These are phyloP conservation scores for Lingula anatina DNA, from an alignment of 2,888 invertebrate genomes.

Conservation along the genomic window DNA sequence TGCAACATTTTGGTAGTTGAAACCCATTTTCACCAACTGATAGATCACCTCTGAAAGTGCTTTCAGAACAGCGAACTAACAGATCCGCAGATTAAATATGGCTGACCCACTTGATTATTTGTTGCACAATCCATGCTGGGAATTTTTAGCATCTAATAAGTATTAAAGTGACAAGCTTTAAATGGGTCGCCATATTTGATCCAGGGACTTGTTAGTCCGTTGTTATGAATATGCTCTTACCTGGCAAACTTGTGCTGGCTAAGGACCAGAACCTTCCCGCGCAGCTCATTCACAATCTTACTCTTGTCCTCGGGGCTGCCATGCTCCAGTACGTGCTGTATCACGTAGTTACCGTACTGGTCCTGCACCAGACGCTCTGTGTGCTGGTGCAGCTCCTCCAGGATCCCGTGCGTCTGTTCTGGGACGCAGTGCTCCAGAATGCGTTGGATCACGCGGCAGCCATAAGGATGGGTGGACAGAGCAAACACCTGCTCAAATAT, in stretches of 20 bases:
- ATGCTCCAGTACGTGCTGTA: conserved; percentile 90
- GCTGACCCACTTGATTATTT: too few relatives aligned
- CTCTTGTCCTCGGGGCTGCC: conserved; percentile 96
- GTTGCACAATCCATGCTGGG: too few relatives aligned
- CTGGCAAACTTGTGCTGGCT: conserved; percentile 99
- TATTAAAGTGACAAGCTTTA: too few relatives aligned
- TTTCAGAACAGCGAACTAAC: too few relatives aligned
- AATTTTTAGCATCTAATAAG: too few relatives aligned
- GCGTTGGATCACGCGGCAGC: conserved; percentile 97
- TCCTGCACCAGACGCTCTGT: conserved; percentile 82
- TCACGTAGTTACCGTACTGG: conserved; percentile 76
- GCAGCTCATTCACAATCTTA: conserved; percentile 81
- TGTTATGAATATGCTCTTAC: too few relatives aligned
- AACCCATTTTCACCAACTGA: too few relatives aligned
- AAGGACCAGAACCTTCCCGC: conserved; percentile 85
- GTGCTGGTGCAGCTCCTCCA: conserved; percentile 90
- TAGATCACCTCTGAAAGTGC: too few relatives aligned
- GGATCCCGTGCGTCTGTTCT: conserved; percentile 81
- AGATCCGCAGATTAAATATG: too few relatives aligned
- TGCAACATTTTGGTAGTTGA: too few relatives aligned
- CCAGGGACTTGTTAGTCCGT: too few relatives aligned
- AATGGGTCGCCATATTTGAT: too few relatives aligned
- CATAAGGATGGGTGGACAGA: conserved; percentile 97
- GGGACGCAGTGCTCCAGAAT: conserved; percentile 96
- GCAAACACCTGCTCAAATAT: conserved; percentile 86